These are phyloP conservation scores for Hafferia zeledoni DNA, from an alignment of 2,797 vertebrate genomes.

Conservation along the genomic window DNA sequence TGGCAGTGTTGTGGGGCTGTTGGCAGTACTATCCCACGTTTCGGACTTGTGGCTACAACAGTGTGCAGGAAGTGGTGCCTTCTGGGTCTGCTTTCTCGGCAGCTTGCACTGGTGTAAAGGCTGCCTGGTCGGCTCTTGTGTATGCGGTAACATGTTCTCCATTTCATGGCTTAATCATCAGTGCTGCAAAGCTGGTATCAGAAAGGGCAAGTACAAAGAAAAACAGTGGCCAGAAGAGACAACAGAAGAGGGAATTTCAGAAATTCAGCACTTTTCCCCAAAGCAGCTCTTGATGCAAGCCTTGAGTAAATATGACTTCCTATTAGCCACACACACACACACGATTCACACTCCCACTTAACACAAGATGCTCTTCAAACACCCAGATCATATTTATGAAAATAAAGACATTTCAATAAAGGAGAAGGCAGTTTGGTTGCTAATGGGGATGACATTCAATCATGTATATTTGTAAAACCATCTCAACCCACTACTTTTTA, in stretches of 20 bases:
- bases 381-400: neutral
- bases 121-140: neutral
- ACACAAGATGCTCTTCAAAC: neutral
- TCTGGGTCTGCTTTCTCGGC: neutral
- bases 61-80: rapidly evolving
- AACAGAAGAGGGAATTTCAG: neutral
- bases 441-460: neutral
- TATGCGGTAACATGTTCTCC: rapidly evolving
- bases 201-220: neutral
- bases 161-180: neutral
- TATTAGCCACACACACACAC: neutral
- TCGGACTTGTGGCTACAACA: neutral
- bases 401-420: neutral
- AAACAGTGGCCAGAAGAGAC: rapidly evolving
- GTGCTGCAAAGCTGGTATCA: neutral
- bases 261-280: neutral
- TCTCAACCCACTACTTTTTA: neutral
- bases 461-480: neutral
- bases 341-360: neutral
- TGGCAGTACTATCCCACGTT: rapidly evolving
- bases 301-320: neutral
- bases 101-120: rapidly evolving
- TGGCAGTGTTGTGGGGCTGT: rapidly evolving
- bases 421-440: neutral
- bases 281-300: neutral